Evolutionary conservation across 2,888 invertebrate genomes (phyloP).

Genomic region (Plagodis pulveraria): DNA sequence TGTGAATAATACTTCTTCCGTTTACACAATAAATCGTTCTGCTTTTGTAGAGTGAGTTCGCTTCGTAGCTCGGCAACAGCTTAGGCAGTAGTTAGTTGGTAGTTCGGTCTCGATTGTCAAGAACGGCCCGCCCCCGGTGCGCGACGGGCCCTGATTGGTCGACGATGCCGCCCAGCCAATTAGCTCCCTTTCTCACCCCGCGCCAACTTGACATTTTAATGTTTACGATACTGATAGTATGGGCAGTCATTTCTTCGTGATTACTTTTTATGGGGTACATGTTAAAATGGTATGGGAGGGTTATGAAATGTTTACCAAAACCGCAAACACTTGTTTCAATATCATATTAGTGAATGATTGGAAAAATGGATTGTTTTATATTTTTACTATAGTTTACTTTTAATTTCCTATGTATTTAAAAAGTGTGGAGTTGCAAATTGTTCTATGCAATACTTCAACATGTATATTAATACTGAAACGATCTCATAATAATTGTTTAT

Average conservation of each 20-base stretch:
- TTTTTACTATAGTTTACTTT: too few species aligned
- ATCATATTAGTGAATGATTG: too few species aligned
- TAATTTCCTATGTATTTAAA: too few species aligned
- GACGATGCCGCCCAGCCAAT: slow-evolving; percentile 73
- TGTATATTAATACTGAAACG: too few species aligned
- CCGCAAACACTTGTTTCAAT: too few species aligned
- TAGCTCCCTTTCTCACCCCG: slow-evolving; percentile 67
- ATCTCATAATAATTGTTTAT: too few species aligned
- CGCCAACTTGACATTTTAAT: slow-evolving; percentile 79
- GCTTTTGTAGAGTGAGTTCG: slow-evolving; percentile 61
- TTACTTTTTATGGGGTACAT: not conserved
- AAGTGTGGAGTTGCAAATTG: too few species aligned
- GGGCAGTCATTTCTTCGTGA: slow-evolving; percentile 31
- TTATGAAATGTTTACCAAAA: too few species aligned
- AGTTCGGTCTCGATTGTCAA: slow-evolving; percentile 69
- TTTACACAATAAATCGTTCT: not conserved
- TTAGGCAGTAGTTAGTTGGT: slow-evolving; percentile 32
- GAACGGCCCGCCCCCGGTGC: slow-evolving; percentile 69
- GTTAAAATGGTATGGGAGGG: too few species aligned
- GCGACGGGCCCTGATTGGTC: slow-evolving; percentile 66
- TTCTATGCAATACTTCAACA: too few species aligned
- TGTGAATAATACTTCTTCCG: not conserved
- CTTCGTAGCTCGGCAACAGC: slow-evolving; percentile 65
- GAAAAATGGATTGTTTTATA: too few species aligned
- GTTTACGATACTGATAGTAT: slow-evolving; percentile 66